phyloP scores from a whole-genome alignment of 2,113 vertebrate genomes.

The Cygnus buccinator region DNA sequence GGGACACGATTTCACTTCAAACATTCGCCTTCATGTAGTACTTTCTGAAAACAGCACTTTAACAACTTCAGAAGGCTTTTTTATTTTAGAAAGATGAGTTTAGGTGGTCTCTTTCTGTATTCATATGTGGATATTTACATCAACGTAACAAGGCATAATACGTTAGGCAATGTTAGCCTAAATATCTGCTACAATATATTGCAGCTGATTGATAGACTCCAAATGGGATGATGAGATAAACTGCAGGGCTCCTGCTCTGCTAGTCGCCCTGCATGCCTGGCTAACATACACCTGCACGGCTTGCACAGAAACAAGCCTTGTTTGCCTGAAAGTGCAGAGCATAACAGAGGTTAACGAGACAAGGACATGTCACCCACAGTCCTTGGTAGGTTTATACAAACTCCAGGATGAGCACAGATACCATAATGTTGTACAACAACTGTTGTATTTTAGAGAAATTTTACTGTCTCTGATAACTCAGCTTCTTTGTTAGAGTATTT shows the following conservation, averaged over 20 bases:
- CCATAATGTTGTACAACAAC: too few species aligned
- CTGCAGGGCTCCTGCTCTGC: not conserved
- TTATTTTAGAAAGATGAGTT: constrained; percentile 32
- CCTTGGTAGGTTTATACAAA: not conserved
- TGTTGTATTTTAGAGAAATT: not conserved
- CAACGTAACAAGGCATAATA: not conserved
- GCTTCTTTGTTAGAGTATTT: not conserved
- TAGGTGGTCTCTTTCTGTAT: not conserved
- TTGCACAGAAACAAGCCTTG: not conserved
- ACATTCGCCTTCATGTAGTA: not conserved
- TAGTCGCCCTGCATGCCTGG: not conserved
- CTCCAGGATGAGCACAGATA: not conserved
- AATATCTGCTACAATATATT: constrained; percentile 31
- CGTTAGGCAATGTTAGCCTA: not conserved
- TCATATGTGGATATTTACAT: not conserved
- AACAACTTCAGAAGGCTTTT: not conserved
- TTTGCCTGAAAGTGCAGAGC: too few species aligned
- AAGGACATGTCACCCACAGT: not conserved
- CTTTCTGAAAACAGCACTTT: not conserved
- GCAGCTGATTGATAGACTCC: constrained; percentile 12
- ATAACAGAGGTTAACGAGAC: not conserved
- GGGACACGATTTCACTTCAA: not conserved
- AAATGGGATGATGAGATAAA: not conserved
- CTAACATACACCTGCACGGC: not conserved
- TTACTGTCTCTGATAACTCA: not conserved